A percentile compares a stretch with the other conserved stretches of the same genome.
phyloP scores from a whole-genome alignment of 2,888 invertebrate species.

The Mactromeris polynyma region DNA sequence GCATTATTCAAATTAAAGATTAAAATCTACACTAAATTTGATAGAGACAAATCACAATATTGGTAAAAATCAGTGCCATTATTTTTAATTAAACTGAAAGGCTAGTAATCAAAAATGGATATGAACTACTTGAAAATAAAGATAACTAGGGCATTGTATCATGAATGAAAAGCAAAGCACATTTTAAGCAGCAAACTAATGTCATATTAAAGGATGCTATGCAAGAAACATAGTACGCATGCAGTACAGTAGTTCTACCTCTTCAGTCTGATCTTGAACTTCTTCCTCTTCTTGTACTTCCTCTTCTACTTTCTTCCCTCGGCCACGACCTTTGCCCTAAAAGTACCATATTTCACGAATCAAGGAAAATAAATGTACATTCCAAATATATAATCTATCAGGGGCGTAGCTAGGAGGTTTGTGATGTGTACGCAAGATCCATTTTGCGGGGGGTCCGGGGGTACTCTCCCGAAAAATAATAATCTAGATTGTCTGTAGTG shows the following conservation, averaged over 20 bases:
- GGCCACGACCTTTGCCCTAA: slow-evolving; percentile 45
- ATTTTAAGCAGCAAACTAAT: neutral
- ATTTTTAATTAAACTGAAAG: neutral
- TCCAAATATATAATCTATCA: no score
- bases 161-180: neutral
- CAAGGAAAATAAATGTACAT: no score
- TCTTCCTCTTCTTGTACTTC: slow-evolving; percentile 31
- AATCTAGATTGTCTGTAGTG: no score
- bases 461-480: no score
- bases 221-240: neutral
- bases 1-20: no score
- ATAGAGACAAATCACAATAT: no score
- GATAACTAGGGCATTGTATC: neutral
- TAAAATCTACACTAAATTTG: no score
- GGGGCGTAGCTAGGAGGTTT: no score
- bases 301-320: slow-evolving; percentile 37
- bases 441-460: no score
- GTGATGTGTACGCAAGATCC: no score
- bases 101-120: neutral
- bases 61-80: no score
- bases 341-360: no score
- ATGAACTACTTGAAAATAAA: neutral
- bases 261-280: slow-evolving; percentile 14
- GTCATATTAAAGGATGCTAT: neutral
- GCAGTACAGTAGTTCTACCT: slow-evolving; percentile 14